A percentile compares a stretch with the other conserved stretches of the same genome.
phyloP scores from a whole-genome alignment of 1,140 invertebrate species.

The Aethina tumida region DNA sequence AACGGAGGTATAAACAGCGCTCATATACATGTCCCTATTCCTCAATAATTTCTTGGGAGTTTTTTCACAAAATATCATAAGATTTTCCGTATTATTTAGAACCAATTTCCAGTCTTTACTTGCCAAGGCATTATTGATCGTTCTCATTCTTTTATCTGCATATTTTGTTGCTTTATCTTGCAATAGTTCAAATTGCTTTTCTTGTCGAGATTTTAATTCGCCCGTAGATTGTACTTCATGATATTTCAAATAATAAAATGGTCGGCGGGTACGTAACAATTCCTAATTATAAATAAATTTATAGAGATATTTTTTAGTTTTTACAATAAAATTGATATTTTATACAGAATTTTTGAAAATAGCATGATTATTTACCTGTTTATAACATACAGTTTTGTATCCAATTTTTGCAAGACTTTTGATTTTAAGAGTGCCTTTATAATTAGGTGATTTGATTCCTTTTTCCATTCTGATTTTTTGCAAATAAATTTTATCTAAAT shows the following conservation, averaged over 20 bases:
- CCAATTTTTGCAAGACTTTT: slow-evolving; percentile 36
- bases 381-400: slow-evolving; percentile 37
- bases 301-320: slow-evolving; percentile 3
- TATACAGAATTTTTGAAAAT: neutral
- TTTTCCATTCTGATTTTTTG: slow-evolving; percentile 35
- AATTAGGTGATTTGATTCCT: slow-evolving; percentile 40
- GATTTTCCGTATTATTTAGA: slow-evolving; percentile 36
- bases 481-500: slow-evolving; percentile 43
- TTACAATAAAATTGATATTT: slow-evolving; percentile 2
- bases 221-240: slow-evolving; percentile 40
- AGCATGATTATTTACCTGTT: slow-evolving; percentile 18
- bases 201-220: slow-evolving; percentile 37
- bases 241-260: slow-evolving; percentile 44
- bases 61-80: slow-evolving; percentile 34
- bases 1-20: slow-evolving; percentile 24
- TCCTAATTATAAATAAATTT: slow-evolving; percentile 29
- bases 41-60: slow-evolving; percentile 30
- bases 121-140: slow-evolving; percentile 36
- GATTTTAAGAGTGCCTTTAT: slow-evolving; percentile 36
- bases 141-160: slow-evolving; percentile 36
- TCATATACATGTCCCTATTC: slow-evolving; percentile 24
- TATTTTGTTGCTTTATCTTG: slow-evolving; percentile 36
- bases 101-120: slow-evolving; percentile 33
- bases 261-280: slow-evolving; percentile 40
- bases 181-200: slow-evolving; percentile 35